These are phyloP conservation scores for Microctonus hyperodae DNA, from an alignment of 2,888 invertebrate genomes.

Conservation along the genomic window DNA sequence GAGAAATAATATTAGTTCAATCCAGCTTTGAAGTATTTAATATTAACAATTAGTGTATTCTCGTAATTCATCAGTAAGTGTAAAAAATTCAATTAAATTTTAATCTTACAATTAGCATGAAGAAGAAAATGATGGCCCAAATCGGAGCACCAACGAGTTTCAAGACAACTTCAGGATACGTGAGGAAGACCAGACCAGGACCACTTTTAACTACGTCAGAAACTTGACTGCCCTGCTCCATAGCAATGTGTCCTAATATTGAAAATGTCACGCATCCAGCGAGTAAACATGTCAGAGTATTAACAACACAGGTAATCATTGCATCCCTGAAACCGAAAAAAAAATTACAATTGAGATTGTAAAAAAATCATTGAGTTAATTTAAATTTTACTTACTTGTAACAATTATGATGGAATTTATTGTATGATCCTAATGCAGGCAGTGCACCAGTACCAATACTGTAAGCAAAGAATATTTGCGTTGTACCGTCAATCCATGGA, in stretches of 20 bases:
- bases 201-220: slow-evolving; percentile 69
- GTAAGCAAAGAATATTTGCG: slow-evolving; percentile 81
- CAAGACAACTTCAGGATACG: slow-evolving; percentile 78
- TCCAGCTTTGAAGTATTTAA: too few relatives aligned
- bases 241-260: slow-evolving; percentile 75
- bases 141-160: slow-evolving; percentile 75
- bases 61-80: too few relatives aligned
- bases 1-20: too few relatives aligned
- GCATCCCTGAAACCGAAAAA: slow-evolving; percentile 68
- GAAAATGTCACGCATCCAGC: slow-evolving; percentile 81
- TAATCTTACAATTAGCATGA: slow-evolving; percentile 71
- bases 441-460: slow-evolving; percentile 80
- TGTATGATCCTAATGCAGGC: slow-evolving; percentile 77
- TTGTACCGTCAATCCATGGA: slow-evolving; percentile 79
- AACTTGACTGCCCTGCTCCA: slow-evolving; percentile 65
- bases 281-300: slow-evolving; percentile 75
- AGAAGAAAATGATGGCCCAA: slow-evolving; percentile 77
- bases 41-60: too few relatives aligned
- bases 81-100: too few relatives aligned
- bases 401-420: slow-evolving; percentile 79
- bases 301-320: slow-evolving; percentile 74
- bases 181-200: slow-evolving; percentile 78
- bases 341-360: not conserved
- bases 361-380: not conserved
- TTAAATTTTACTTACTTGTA: slow-evolving; percentile 67